phyloP scores from a whole-genome alignment of 2,888 invertebrate species.

The Aphidius colemani region DNA sequence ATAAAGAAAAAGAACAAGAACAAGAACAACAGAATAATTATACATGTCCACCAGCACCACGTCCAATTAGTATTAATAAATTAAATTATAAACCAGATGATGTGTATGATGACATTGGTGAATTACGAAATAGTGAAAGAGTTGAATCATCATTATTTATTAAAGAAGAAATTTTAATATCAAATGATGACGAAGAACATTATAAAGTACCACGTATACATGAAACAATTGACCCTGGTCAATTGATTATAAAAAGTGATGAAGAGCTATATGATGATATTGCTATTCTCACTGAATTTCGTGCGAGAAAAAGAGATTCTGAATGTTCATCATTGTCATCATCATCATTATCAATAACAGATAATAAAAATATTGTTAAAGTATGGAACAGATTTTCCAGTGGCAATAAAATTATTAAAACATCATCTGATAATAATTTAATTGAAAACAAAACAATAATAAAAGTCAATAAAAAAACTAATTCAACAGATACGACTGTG shows the following conservation, averaged over 20 bases:
- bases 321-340: constrained; percentile 23
- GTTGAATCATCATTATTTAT: constrained; percentile 14
- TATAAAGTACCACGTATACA: constrained; percentile 48
- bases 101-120: constrained; percentile 51
- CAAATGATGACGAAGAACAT: constrained; percentile 41
- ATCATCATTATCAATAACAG: constrained; percentile 22
- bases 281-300: constrained; percentile 46
- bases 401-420: constrained; percentile 30
- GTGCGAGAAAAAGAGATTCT: constrained; percentile 39
- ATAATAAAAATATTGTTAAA: constrained; percentile 32
- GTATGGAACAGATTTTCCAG: constrained; percentile 49
- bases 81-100: constrained; percentile 36
- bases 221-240: constrained; percentile 19
- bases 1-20: constrained; percentile 15
- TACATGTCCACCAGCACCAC: constrained; percentile 48
- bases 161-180: not conserved
- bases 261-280: constrained; percentile 54
- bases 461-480: constrained; percentile 20
- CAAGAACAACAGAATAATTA: constrained; percentile 42
- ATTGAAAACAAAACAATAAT: not conserved
- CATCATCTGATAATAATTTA: not conserved
- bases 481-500: too few species aligned
- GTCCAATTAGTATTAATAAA: constrained; percentile 44
- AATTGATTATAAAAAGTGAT: constrained; percentile 20
- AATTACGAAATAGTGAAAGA: constrained; percentile 30